Percentiles rank a stretch among this genome's conserved stretches.
phyloP scores from a whole-genome alignment of 2,888 invertebrate species.

The Eupithecia abbreviata region DNA sequence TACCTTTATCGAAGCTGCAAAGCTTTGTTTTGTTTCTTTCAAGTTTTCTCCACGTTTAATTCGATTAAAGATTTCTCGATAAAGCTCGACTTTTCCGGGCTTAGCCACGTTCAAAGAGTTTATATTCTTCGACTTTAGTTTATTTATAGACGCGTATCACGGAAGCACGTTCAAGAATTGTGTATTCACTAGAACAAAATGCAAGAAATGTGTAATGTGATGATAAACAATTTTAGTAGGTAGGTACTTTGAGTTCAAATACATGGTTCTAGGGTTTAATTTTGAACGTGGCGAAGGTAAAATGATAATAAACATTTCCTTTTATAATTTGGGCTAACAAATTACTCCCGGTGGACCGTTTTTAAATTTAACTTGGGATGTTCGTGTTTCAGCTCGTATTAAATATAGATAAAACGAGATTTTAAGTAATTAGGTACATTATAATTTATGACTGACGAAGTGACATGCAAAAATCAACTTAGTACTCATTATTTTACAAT shows the following conservation, averaged over 20 bases:
- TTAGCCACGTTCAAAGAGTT: constrained; percentile 9
- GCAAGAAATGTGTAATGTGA: not conserved
- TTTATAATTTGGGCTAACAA: not conserved
- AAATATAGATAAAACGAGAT: not conserved
- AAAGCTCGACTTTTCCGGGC: constrained; percentile 7
- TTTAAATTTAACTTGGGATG: constrained; percentile 10
- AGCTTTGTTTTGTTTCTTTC: constrained; percentile 11
- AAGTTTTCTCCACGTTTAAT: constrained; percentile 19
- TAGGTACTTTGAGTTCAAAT: not conserved
- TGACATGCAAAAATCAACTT: not conserved
- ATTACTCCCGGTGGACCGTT: constrained; percentile 9
- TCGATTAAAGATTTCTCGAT: constrained; percentile 36
- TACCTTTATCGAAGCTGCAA: not conserved
- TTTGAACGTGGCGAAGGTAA: not conserved
- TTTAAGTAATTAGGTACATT: not conserved
- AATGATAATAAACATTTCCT: not conserved
- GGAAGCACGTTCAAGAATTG: not conserved
- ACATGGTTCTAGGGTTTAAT: not conserved
- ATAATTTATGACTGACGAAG: not conserved
- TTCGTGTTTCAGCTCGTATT: not conserved
- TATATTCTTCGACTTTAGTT: not conserved
- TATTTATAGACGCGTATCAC: not conserved
- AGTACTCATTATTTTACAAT: not conserved
- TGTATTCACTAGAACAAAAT: not conserved
- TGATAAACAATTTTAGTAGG: not conserved